A percentile compares a stretch with the other conserved stretches of the same genome.
Evolutionary conservation across 23 tunicate species (phyloP).

Genomic region (Corella eumyota): DNA sequence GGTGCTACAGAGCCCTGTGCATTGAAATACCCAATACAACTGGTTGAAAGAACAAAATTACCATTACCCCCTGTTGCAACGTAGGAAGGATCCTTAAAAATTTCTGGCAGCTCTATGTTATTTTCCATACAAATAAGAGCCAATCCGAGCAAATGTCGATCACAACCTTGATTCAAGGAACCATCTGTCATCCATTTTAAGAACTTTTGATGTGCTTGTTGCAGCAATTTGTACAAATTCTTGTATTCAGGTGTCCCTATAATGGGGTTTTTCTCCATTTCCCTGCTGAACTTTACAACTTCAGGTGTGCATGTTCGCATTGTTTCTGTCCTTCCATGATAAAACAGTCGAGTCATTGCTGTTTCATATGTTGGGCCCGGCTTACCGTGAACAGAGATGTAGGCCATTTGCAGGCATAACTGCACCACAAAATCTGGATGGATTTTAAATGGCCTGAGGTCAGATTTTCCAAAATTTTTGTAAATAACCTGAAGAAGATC

Average conservation of each 20-base stretch:
- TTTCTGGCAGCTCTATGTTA: constrained; percentile 39
- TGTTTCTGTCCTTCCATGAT: constrained; percentile 91
- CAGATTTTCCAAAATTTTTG: constrained; percentile 54
- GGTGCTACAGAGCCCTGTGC: constrained; percentile 88
- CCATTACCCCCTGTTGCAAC: constrained; percentile 76
- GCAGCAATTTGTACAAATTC: constrained; percentile 9
- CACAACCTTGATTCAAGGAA: constrained; percentile 58
- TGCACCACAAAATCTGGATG: constrained; percentile 81
- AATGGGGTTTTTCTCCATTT: constrained; percentile 11
- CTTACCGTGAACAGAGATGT: constrained; percentile 64
- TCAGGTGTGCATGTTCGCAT: constrained; percentile 90
- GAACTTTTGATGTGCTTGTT: constrained; percentile 62
- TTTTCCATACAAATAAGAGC: constrained; percentile 40
- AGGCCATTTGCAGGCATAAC: constrained; percentile 61
- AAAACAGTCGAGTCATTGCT: constrained; percentile 81
- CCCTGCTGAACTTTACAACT: constrained; percentile 54
- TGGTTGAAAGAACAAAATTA: constrained; percentile 73
- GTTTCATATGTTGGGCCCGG: constrained; percentile 97
- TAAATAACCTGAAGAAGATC: constrained; percentile 37
- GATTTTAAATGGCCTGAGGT: constrained; percentile 31
- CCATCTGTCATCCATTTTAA: constrained; percentile 58
- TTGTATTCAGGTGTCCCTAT: constrained; percentile 6
- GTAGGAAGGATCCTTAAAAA: constrained; percentile 67
- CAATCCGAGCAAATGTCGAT: constrained; percentile 81
- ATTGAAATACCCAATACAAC: constrained; percentile 59